Percentiles rank a stretch among this genome's conserved stretches.
Conservation (phyloP, 2,797 vertebrate species). For the Syndactyla subalaris region DNA sequence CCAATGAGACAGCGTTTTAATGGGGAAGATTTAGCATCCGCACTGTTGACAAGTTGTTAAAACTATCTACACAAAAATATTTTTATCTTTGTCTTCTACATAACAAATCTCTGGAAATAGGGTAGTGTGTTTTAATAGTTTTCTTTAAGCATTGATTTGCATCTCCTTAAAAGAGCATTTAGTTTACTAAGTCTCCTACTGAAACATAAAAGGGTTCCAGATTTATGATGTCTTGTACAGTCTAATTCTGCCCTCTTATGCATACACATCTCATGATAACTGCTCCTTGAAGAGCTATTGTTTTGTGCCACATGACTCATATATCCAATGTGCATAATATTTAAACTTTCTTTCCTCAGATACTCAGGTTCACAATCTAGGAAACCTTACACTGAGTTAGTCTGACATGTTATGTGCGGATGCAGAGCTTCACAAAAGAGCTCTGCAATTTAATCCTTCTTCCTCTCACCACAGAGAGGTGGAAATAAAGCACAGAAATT, state of each 20-base stretch:
- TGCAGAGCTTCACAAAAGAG: background rate
- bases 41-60: background rate
- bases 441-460: background rate
- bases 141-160: background rate
- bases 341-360: background rate
- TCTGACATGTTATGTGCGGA: background rate
- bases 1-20: background rate
- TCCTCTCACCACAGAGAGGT: background rate
- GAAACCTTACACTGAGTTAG: background rate
- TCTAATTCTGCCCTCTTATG: background rate
- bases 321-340: background rate
- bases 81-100: background rate
- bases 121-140: background rate
- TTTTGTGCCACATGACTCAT: background rate
- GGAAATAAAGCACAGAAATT: background rate
- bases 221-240: background rate
- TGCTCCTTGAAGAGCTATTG: background rate
- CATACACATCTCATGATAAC: background rate
- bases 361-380: background rate
- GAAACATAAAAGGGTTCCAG: background rate
- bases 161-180: background rate
- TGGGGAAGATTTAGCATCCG: background rate
- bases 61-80: background rate
- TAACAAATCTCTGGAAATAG: background rate
- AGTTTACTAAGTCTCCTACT: background rate